Base-by-base conservation (phyloP, 2,113 vertebrate species). In the Oxyruncus cristatus region DNA sequence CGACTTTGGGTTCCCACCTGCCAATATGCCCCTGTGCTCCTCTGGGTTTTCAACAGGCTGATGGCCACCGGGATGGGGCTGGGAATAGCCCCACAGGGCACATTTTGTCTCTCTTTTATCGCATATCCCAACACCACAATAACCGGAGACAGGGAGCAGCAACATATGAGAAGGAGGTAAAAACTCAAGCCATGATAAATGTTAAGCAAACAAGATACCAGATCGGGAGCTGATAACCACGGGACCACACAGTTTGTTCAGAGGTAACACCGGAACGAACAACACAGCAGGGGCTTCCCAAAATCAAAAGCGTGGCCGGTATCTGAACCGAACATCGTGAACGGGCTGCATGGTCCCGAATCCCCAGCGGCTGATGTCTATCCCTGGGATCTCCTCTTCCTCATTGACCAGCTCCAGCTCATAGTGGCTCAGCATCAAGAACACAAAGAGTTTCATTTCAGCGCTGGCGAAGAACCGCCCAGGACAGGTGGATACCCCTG, bases 391-490 rank as follows among this genome's bases (percentile, higher is more conserved):
- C 35, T 98, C 94, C 33, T 96, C 97, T 22, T 98, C 94, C 1
- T 95, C 93, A 13, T 98, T 95, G 10, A 97, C 96, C 76, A 99
- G 97, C 97, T 99, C 98, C 93, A 99, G 93, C 5, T 99, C 99
- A 74, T 98, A 99, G 68, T 99, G 97, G 7, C 88, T 95, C 65
- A 99, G 30, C 98, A 99, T 98, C 72, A 99, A 93, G 81, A 99
- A 98, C 56, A 97, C 79, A 94, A 99, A 99, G 77, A 99, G 98
- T 37, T 99, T 99, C 12, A 99, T 97, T 97, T 99, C 99, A 24
- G 98, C 98, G 3, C 95, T 78, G 63, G 99, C 99, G 1, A 99
- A 99, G 96, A 99, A 99, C 7, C 99, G 97, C 1, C 99, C 99
- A 0, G 99, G 99, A 52, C 99, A 99, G 87, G 98, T 99, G 80